Conservation (phyloP, 2,797 vertebrate genomes). For the Sebastes aleutianus region DNA sequence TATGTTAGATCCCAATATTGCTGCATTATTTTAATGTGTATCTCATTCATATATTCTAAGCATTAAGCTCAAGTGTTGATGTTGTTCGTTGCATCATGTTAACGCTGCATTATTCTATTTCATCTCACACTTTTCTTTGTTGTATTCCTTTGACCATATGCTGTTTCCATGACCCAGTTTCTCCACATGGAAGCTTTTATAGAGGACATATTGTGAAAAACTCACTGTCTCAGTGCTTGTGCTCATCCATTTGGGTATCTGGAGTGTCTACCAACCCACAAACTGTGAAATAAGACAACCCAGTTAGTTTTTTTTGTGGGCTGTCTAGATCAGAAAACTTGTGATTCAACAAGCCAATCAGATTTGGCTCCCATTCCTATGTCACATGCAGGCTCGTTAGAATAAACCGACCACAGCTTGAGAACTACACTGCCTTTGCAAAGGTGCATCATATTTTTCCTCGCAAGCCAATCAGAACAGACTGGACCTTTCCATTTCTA, state of each 20-base stretch:
- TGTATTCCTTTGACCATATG: neutral
- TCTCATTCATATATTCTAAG: neutral
- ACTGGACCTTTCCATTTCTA: too few species aligned
- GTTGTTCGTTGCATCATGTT: neutral
- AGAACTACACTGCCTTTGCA: rapidly evolving
- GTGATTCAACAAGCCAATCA: too few species aligned
- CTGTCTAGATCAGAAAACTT: too few species aligned
- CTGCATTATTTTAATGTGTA: neutral
- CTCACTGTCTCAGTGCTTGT: neutral
- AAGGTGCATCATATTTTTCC: too few species aligned
- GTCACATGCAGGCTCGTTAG: too few species aligned
- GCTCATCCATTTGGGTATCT: neutral
- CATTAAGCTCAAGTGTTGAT: neutral
- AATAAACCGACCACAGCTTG: too few species aligned
- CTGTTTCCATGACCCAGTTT: neutral
- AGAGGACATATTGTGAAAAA: neutral
- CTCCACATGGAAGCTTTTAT: neutral
- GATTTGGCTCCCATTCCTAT: too few species aligned
- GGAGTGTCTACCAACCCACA: neutral
- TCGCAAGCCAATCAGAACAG: too few species aligned
- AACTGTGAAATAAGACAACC: too few species aligned
- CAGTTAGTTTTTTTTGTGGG: too few species aligned
- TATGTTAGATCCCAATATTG: neutral
- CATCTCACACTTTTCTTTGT: neutral
- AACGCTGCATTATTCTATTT: neutral